Evolutionary conservation across 2,888 invertebrate species (phyloP), one percentile per base, ranked within the genome.

Genomic region (Caenorhabditis sp.): DNA sequence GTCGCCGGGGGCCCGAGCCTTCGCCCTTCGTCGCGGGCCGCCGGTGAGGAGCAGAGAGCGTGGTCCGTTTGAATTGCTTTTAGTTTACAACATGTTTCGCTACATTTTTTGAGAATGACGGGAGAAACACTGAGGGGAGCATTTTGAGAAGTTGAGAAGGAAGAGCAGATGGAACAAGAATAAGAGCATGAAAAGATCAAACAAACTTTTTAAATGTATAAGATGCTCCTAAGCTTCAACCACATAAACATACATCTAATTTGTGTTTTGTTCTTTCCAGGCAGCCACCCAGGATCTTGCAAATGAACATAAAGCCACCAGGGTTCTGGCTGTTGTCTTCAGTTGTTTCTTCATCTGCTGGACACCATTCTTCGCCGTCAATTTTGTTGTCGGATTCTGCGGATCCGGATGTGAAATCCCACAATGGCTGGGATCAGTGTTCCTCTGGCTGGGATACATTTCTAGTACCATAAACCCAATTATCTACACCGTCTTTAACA

Each of bases 381-480:
- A 97, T 92, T 94, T 97, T 91, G 74, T 96, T 84, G 95, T 96
- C 15, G 95, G 95, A 0, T 94, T 96, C 9, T 97, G 96, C 74
- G 90, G 90, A 24, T 77, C 74, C 20, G 65, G 58, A 13, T 85
- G 85, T 51, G 62, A 71, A 11, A 55, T 88, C 13, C 90, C 90
- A 28, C 58, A 82, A n/a, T 88, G 89, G 89, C 95, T 92, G 26
- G 91, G 92, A 3, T 89, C 95, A 94, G 94, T 96, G 81, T 96
- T 96, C 74, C 95, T 96, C 58, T 97, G 97, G 97, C 93, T 97
- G 82, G 97, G 97, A 22, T 97, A 97, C 92, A 95, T 96, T 69
- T 96, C 96, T 91, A 96, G 96, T 15, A 96, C 96, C 95, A 96
- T 97, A 37, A 97, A 97, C 93, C 97, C 97, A 0, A 95, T 97